These are phyloP conservation scores for Eulemur coronatus DNA, from an alignment of 2,797 vertebrate species.

Conservation along the genomic window DNA sequence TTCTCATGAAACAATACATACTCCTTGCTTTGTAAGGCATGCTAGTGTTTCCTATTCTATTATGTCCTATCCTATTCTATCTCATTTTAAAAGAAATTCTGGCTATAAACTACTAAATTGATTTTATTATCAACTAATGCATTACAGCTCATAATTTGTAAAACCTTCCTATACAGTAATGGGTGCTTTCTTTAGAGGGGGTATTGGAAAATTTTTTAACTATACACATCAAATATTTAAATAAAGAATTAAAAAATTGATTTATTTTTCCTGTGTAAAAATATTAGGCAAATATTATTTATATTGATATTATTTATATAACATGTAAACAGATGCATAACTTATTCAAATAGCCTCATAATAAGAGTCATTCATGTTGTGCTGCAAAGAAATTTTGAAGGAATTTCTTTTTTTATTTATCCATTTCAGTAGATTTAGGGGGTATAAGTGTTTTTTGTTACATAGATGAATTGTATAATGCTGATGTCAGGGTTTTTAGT, in stretches of 20 bases:
- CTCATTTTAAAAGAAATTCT: background rate
- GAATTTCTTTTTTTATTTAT: background rate
- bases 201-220: background rate
- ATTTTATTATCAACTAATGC: background rate
- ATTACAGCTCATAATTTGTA: background rate
- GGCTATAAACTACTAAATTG: background rate
- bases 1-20: background rate
- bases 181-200: background rate
- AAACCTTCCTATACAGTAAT: background rate
- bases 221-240: background rate
- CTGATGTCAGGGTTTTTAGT: background rate
- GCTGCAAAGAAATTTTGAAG: background rate
- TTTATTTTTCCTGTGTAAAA: background rate
- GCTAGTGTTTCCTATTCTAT: conserved; percentile 6
- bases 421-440: background rate
- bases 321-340: background rate
- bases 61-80: background rate
- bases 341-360: background rate
- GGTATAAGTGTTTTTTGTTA: background rate
- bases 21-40: background rate
- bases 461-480: background rate
- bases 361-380: background rate
- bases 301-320: background rate
- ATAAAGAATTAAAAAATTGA: background rate
- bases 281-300: background rate